A percentile compares a stretch with the other conserved stretches of the same genome.
Evolutionary conservation across 1,140 invertebrate species (phyloP).

Genomic region (Leptinotarsa undecemlineata): DNA sequence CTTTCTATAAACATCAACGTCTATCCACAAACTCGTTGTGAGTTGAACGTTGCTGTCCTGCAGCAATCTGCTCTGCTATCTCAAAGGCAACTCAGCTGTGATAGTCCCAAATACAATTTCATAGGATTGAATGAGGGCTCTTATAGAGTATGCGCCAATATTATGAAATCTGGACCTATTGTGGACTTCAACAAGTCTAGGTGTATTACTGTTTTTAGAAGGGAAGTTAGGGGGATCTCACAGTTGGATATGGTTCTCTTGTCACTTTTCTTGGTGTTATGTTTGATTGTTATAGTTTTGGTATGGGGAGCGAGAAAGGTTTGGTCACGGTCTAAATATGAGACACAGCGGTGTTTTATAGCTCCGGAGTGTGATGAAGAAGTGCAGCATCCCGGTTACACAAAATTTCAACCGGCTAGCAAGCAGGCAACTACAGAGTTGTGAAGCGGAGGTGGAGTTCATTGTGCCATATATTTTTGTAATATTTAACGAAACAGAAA

Average conservation of each 20-base stretch:
- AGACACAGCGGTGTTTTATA: conserved; percentile 62
- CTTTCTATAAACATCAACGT: conserved; percentile 46
- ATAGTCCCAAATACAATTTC: conserved; percentile 48
- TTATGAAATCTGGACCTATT: conserved; percentile 41
- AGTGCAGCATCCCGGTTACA: conserved; percentile 61
- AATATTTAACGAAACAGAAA: background rate
- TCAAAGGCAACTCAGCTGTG: conserved; percentile 52
- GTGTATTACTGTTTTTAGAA: conserved; percentile 60
- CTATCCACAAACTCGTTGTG: conserved; percentile 47
- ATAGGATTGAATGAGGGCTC: conserved; percentile 49
- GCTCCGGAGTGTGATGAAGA: conserved; percentile 57
- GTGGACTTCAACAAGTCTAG: conserved; percentile 50
- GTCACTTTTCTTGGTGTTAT: conserved; percentile 59
- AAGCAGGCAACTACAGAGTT: conserved; percentile 60
- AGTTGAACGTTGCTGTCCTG: conserved; percentile 53
- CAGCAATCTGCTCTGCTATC: conserved; percentile 49
- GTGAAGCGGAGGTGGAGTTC: conserved; percentile 15
- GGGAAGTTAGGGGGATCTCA: conserved; percentile 57
- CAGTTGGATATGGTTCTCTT: conserved; percentile 59
- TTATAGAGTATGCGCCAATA: conserved; percentile 54
- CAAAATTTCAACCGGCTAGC: conserved; percentile 58
- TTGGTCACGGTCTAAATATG: conserved; percentile 58
- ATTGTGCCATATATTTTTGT: conserved; percentile 27
- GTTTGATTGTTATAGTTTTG: conserved; percentile 59
- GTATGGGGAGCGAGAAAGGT: conserved; percentile 62